Percentiles rank a stretch among this genome's conserved stretches.
These are phyloP conservation scores for Prionailurus bengalensis DNA, from an alignment of 2,113 vertebrate species.

Conservation along the genomic window DNA sequence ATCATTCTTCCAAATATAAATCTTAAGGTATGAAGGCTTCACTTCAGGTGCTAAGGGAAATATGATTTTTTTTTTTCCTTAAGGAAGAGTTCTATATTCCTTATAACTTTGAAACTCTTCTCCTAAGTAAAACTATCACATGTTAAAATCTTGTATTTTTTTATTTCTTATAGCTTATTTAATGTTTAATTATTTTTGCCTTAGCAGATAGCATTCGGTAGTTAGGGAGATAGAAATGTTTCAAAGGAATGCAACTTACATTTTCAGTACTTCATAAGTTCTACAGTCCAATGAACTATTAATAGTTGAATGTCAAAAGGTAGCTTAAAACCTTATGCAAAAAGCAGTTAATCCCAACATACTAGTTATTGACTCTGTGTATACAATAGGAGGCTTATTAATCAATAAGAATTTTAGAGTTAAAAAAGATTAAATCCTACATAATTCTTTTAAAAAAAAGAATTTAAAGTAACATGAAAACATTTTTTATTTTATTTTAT, in stretches of 20 bases:
- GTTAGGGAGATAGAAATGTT: conserved; percentile 48
- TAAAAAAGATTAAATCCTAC: background rate
- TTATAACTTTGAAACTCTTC: conserved; percentile 29
- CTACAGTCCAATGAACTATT: background rate
- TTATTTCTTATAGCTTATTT: background rate
- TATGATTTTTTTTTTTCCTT: background rate
- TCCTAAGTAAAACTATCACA: conserved; percentile 36
- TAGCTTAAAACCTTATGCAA: background rate
- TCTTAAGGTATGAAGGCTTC: conserved; percentile 28
- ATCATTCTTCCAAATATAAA: background rate
- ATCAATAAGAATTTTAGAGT: background rate
- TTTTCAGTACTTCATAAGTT: conserved; percentile 13
- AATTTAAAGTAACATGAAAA: conserved; percentile 38
- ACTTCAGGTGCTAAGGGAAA: conserved; percentile 27
- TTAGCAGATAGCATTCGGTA: conserved; percentile 2
- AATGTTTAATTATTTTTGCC: conserved; percentile 43
- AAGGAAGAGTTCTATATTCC: background rate
- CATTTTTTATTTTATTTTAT: conserved; percentile 29
- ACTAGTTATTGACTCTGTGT: background rate
- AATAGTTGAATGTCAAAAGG: conserved; percentile 16
- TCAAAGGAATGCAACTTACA: conserved; percentile 19
- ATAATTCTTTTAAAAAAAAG: background rate
- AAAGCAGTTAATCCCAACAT: conserved; percentile 42
- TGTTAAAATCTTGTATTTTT: conserved; percentile 19
- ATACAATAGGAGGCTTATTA: background rate